Evolutionary conservation across 2,797 vertebrate species (phyloP).

Genomic region (Phalanger gymnotis): DNA sequence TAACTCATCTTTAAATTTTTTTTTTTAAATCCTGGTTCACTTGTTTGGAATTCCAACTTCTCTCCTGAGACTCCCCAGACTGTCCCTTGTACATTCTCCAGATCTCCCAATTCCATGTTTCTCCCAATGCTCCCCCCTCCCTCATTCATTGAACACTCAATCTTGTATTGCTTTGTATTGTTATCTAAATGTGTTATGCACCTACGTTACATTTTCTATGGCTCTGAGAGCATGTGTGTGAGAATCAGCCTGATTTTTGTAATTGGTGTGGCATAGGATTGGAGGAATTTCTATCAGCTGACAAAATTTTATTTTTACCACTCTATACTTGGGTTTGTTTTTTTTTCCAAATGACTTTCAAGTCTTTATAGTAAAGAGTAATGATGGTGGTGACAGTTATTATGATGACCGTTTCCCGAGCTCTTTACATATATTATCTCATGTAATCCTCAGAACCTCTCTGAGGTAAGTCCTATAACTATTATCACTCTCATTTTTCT

Average conservation of each 20-base stretch:
- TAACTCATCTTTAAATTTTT: too few relatives aligned
- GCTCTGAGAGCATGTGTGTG: neutral
- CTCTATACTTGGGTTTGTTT: neutral
- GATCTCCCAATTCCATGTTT: neutral
- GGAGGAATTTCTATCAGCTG: neutral
- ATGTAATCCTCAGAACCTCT: neutral
- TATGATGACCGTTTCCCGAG: neutral
- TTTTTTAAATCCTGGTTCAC: too few relatives aligned
- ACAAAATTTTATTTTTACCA: neutral
- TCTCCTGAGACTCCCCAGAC: too few relatives aligned
- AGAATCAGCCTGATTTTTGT: neutral
- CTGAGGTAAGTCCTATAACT: neutral
- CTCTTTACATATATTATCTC: neutral
- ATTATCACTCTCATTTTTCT: neutral
- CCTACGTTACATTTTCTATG: neutral
- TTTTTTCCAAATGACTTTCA: neutral
- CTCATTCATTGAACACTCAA: neutral
- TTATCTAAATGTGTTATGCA: neutral
- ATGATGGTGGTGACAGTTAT: neutral
- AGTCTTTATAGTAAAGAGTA: too few relatives aligned
- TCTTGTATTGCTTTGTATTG: neutral
- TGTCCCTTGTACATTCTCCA: too few relatives aligned
- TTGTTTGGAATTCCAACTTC: too few relatives aligned
- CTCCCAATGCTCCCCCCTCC: too few relatives aligned
- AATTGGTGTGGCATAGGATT: neutral